A percentile compares a stretch with the other conserved stretches of the same genome.
phyloP scores from a whole-genome alignment of 2,797 vertebrate genomes.

The Acanthornis magna region DNA sequence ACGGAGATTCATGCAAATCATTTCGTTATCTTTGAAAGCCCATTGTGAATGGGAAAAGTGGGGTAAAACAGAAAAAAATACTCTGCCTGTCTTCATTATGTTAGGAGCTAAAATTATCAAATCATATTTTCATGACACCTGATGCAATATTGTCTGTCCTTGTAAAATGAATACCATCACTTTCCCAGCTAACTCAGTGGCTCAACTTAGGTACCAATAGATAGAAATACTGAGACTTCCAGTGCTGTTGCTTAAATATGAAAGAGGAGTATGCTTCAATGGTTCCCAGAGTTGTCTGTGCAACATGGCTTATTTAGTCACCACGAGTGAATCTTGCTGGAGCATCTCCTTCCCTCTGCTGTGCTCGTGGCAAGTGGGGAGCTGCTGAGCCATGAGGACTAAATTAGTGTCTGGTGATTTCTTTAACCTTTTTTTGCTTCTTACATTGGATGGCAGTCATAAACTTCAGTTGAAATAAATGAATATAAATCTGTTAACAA shows the following conservation, averaged over 20 bases:
- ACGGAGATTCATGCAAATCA: neutral
- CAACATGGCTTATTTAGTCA: neutral
- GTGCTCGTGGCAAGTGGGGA: neutral
- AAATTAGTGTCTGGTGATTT: neutral
- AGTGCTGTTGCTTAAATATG: neutral
- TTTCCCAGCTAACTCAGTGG: neutral
- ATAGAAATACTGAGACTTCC: neutral
- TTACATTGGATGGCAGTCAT: neutral
- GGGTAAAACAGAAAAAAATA: neutral
- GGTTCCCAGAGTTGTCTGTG: neutral
- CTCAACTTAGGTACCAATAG: neutral
- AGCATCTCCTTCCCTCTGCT: neutral
- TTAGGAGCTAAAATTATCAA: neutral
- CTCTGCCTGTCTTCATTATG: neutral
- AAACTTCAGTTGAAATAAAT: neutral
- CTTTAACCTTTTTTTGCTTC: neutral
- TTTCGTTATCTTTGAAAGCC: neutral
- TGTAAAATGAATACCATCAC: accelerated
- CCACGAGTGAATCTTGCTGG: neutral
- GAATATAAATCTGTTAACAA: neutral
- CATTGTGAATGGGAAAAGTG: neutral
- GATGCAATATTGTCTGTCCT: neutral
- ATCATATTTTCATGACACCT: neutral
- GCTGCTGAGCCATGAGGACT: neutral
- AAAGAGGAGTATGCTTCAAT: neutral